A percentile compares a stretch with the other conserved stretches of the same genome.
Conservation (phyloP, 2,113 vertebrate species). For the Bostrychus sinensis region DNA sequence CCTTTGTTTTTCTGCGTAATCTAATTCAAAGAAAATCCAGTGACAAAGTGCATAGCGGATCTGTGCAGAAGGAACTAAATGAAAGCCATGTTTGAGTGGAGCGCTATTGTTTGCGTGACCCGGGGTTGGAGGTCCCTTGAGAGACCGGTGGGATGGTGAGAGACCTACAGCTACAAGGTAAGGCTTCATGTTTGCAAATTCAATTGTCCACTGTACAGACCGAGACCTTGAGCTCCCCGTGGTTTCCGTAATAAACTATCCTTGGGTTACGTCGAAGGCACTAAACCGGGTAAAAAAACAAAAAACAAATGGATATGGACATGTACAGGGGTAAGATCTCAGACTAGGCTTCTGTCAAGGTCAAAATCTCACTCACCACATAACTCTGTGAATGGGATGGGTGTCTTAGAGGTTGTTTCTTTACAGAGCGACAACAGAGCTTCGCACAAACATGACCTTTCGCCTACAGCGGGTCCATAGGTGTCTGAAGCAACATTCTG, state of each 20-base stretch:
- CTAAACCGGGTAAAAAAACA: conserved; percentile 19
- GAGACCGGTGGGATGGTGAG: conserved; percentile 48
- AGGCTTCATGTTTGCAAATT: conserved; percentile 65
- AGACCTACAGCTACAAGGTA: conserved; percentile 31
- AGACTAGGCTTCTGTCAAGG: not conserved
- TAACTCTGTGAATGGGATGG: no score
- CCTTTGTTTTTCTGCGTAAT: conserved; percentile 62
- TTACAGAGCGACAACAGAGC: no score
- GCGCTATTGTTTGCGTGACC: conserved; percentile 54
- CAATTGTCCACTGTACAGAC: conserved; percentile 58
- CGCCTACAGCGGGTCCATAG: no score
- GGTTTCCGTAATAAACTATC: conserved; percentile 62
- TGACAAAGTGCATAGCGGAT: conserved; percentile 43
- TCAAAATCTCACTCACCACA: not conserved
- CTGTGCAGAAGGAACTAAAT: conserved; percentile 24
- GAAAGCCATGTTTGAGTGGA: conserved; percentile 22
- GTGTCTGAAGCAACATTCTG: no score
- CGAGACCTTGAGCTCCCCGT: conserved; percentile 50
- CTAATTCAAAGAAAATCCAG: conserved; percentile 62
- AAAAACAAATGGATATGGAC: conserved; percentile 17
- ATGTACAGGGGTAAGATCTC: conserved; percentile 19
- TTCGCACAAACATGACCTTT: no score
- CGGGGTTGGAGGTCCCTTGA: conserved; percentile 45
- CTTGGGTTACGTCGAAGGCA: conserved; percentile 50
- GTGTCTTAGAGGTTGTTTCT: no score